Conservation (phyloP, 1,140 invertebrate species). For the Drosophila jambulina region DNA sequence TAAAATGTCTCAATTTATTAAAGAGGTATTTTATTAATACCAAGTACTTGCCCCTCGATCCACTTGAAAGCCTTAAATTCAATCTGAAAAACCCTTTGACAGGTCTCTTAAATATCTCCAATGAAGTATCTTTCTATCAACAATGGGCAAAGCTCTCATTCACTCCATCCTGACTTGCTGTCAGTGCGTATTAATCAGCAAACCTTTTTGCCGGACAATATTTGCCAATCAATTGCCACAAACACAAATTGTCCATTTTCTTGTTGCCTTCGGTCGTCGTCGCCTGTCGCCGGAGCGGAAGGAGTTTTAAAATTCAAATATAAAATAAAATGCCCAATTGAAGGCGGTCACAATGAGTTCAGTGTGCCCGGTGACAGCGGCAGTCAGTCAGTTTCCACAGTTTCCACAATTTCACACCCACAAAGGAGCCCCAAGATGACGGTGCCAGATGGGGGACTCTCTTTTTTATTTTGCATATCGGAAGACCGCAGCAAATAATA, state of each 20-base stretch:
- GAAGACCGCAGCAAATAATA: conserved; percentile 79
- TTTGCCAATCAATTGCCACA: conserved; percentile 85
- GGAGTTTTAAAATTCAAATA: conserved; percentile 85
- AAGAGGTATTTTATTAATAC: neutral
- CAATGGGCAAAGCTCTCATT: conserved; percentile 1
- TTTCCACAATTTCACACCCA: conserved; percentile 58
- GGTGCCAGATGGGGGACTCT: conserved; percentile 39
- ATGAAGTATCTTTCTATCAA: neutral
- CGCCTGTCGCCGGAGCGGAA: conserved; percentile 72
- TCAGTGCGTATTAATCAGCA: conserved; percentile 76
- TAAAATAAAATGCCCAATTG: conserved; percentile 85
- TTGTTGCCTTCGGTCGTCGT: conserved; percentile 59
- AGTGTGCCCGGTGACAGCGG: conserved; percentile 42
- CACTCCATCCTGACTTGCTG: conserved; percentile 53
- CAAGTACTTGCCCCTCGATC: no score
- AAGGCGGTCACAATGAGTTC: conserved; percentile 75
- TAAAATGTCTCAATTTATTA: neutral
- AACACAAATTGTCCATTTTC: conserved; percentile 85
- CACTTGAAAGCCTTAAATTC: neutral
- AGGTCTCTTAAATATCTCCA: neutral
- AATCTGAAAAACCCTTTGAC: neutral
- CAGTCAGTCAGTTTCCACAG: conserved; percentile 44
- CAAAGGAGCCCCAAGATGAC: conserved; percentile 65
- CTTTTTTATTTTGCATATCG: conserved; percentile 43
- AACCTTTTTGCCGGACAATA: conserved; percentile 81